Percentiles rank a stretch among this genome's conserved stretches.
Evolutionary conservation across 1,140 invertebrate genomes (phyloP).

Genomic region (Philotrypesis tridentata): DNA sequence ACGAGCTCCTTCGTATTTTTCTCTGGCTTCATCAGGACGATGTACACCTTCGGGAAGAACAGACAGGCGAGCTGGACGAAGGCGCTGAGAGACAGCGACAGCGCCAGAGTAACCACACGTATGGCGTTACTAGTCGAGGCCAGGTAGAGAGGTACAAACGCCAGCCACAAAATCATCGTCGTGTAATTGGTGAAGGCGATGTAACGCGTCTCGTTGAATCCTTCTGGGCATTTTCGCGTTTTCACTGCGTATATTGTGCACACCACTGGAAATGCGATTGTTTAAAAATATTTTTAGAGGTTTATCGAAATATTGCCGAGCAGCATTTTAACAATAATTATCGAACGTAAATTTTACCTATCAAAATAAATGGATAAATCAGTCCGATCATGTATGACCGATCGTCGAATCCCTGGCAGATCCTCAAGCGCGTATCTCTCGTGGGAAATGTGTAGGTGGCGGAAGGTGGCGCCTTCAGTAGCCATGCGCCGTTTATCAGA

Average conservation of each 20-base stretch:
- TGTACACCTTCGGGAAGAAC: conserved; percentile 79
- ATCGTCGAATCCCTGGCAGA: conserved; percentile 74
- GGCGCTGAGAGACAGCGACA: conserved; percentile 75
- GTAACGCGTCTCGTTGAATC: conserved; percentile 84
- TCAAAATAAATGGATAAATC: conserved; percentile 76
- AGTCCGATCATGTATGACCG: conserved; percentile 75
- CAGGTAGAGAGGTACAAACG: conserved; percentile 81
- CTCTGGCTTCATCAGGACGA: conserved; percentile 80
- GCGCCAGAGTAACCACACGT: conserved; percentile 74
- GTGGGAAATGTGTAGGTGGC: conserved; percentile 70
- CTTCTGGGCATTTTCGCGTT: conserved; percentile 84
- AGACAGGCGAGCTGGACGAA: conserved; percentile 75
- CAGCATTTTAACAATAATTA: too few relatives aligned
- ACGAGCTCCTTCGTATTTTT: conserved; percentile 80
- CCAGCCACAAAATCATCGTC: conserved; percentile 85
- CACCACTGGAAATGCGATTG: conserved; percentile 60
- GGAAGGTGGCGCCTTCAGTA: conserved; percentile 71
- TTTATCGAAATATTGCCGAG: too few relatives aligned
- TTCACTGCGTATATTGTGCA: conserved; percentile 86
- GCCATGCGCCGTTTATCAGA: conserved; percentile 74
- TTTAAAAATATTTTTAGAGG: conserved; percentile 1
- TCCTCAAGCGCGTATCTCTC: conserved; percentile 65
- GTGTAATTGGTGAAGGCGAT: conserved; percentile 87
- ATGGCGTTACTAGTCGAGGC: conserved; percentile 74
- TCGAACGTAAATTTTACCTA: conserved; percentile 55